phyloP scores from a whole-genome alignment of 2,797 vertebrate species.

The Orientallactaga sibirica region DNA sequence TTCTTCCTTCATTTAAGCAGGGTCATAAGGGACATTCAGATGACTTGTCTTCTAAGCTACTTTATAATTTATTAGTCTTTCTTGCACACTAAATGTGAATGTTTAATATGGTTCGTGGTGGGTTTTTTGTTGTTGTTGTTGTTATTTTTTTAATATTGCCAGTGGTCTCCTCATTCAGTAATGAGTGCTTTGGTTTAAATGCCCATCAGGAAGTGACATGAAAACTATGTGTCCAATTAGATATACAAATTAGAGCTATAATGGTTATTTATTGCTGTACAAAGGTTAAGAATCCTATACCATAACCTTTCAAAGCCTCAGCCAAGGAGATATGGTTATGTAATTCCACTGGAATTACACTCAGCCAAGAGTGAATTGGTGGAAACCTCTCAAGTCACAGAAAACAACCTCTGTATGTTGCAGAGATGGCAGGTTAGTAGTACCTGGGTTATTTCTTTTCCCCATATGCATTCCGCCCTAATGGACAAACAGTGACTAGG shows the following conservation, averaged over 20 bases:
- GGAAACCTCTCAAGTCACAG: conserved; percentile 46
- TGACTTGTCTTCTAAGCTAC: conserved; percentile 55
- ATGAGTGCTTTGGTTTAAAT: conserved; percentile 61
- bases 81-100: conserved; percentile 68
- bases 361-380: conserved; percentile 36
- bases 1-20: conserved; percentile 48
- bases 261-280: conserved; percentile 58
- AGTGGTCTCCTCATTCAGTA: conserved; percentile 42
- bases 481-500: conserved; percentile 67
- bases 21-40: conserved; percentile 60
- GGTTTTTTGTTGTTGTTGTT: too few relatives aligned
- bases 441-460: conserved; percentile 63
- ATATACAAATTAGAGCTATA: conserved; percentile 64
- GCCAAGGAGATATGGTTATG: conserved; percentile 1
- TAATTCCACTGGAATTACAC: conserved; percentile 53
- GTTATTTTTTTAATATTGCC: not conserved
- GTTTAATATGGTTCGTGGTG: conserved; percentile 31
- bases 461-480: conserved; percentile 55
- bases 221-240: conserved; percentile 72
- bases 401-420: conserved; percentile 59
- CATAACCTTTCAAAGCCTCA: conserved; percentile 40
- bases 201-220: conserved; percentile 55
- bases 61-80: conserved; percentile 71
- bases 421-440: not conserved
- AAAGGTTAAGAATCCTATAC: conserved; percentile 57